These are phyloP conservation scores for Trichopoda pennipes DNA, from an alignment of 2,888 invertebrate species.

Conservation along the genomic window DNA sequence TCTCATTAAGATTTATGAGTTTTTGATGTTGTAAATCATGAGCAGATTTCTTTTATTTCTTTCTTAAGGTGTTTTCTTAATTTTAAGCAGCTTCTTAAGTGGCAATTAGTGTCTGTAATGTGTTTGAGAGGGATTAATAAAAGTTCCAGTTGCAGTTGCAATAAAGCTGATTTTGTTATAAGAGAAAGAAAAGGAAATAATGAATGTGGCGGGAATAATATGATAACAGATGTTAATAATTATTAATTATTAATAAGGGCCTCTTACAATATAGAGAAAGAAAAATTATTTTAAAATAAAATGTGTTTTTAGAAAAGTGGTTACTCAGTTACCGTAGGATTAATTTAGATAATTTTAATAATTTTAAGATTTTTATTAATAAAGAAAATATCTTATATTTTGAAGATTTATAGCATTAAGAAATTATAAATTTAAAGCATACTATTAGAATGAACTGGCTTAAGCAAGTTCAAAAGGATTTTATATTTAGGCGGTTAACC, in stretches of 20 bases:
- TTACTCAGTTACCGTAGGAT: too few relatives aligned
- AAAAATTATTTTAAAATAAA: too few relatives aligned
- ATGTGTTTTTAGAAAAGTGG: too few relatives aligned
- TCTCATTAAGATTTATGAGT: slow-evolving; percentile 50
- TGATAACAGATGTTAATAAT: slow-evolving; percentile 14
- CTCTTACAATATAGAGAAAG: not conserved
- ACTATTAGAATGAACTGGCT: too few relatives aligned
- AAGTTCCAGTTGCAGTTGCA: not conserved
- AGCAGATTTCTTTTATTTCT: slow-evolving; percentile 2
- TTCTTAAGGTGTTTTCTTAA: slow-evolving; percentile 18
- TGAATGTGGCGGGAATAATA: not conserved
- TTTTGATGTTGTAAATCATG: slow-evolving; percentile 22
- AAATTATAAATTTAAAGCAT: too few relatives aligned
- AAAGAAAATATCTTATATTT: too few relatives aligned
- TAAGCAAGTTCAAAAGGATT: too few relatives aligned
- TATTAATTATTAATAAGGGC: slow-evolving; percentile 31
- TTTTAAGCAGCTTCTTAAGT: slow-evolving; percentile 36
- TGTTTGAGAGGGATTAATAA: slow-evolving; percentile 14
- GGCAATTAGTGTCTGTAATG: slow-evolving; percentile 45
- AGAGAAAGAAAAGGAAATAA: slow-evolving; percentile 13
- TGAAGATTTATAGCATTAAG: too few relatives aligned
- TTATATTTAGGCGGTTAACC: too few relatives aligned
- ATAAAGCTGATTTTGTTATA: slow-evolving; percentile 6
- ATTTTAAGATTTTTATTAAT: too few relatives aligned
- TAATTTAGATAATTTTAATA: too few relatives aligned